Conservation (phyloP, 2,888 invertebrate genomes). For the Limnephilus lunatus region DNA sequence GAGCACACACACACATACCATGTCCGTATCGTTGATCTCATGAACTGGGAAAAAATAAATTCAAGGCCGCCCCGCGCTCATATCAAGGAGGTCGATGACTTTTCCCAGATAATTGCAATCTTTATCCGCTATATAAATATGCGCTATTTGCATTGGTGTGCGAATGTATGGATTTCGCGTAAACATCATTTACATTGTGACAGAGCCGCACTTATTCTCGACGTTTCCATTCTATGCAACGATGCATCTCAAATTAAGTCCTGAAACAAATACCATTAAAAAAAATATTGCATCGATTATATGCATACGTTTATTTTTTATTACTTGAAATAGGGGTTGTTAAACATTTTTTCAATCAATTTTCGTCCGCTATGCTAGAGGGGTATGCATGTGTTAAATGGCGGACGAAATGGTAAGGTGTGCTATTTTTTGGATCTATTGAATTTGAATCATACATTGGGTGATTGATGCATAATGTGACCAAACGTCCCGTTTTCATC, state of each 20-base stretch:
- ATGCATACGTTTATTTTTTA: no score
- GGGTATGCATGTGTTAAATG: no score
- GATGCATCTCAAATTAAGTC: not conserved
- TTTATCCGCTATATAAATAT: slow-evolving; percentile 58
- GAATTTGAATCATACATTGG: not conserved
- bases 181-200: slow-evolving; percentile 35
- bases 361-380: no score
- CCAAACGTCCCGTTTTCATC: no score
- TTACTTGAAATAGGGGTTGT: no score
- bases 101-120: slow-evolving; percentile 65
- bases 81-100: slow-evolving; percentile 65
- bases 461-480: not conserved
- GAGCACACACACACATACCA: slow-evolving; percentile 25
- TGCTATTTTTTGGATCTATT: not conserved
- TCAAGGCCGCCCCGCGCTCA: slow-evolving; percentile 64
- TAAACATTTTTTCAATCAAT: no score
- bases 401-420: no score
- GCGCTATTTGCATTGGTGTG: slow-evolving; percentile 34
- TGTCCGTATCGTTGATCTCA: slow-evolving; percentile 55
- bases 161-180: slow-evolving; percentile 23
- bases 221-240: not conserved
- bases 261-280: not conserved
- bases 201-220: slow-evolving; percentile 25
- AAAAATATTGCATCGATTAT: no score
- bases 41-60: slow-evolving; percentile 64